Conservation (phyloP, 2,113 vertebrate species). For the Mastomys coucha region DNA sequence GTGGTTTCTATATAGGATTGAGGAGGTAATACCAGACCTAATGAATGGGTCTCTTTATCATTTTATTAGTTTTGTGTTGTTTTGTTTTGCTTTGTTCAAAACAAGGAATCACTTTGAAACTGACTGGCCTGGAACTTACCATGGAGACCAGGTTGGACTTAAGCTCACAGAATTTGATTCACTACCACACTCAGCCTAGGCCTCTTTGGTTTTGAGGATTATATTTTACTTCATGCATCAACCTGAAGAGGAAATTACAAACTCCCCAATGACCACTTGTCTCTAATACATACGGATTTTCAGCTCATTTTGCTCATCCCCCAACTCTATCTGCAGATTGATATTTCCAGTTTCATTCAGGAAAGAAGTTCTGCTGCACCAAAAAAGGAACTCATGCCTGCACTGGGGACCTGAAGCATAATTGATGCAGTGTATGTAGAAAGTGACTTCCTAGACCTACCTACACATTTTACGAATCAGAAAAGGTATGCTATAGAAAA, state of each 20-base stretch:
- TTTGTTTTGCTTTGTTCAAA: neutral
- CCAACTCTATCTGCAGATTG: neutral
- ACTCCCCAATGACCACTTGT: neutral
- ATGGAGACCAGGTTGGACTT: neutral
- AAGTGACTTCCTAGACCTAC: neutral
- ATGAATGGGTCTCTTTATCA: neutral
- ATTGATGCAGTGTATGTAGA: neutral
- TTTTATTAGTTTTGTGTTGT: neutral
- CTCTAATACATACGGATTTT: neutral
- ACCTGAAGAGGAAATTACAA: neutral
- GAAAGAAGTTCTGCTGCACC: neutral
- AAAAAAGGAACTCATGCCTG: neutral
- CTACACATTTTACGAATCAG: neutral
- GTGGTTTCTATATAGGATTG: neutral
- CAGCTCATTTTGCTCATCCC: neutral
- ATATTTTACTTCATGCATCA: neutral
- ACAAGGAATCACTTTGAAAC: neutral
- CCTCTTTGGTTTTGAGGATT: neutral
- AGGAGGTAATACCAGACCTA: neutral
- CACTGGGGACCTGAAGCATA: neutral
- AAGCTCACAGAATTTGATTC: neutral
- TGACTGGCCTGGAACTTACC: neutral
- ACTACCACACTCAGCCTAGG: neutral
- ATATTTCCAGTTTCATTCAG: neutral
- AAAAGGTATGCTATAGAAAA: neutral